Conservation (phyloP, 92 coral and sea anemone genomes). For the Montipora capitata region DNA sequence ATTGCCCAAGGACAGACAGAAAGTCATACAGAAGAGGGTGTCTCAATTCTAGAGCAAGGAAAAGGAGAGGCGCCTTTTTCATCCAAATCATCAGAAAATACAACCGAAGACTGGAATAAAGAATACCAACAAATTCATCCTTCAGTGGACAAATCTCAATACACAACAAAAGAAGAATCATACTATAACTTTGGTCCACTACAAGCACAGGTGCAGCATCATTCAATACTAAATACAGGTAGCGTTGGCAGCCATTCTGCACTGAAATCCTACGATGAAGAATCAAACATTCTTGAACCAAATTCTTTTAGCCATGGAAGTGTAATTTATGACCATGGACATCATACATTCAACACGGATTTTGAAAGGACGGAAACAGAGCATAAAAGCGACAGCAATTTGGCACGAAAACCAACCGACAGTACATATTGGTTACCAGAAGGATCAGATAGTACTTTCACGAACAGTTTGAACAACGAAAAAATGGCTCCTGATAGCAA, state of each 20-base stretch:
- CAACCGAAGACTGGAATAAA: background rate
- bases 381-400: background rate
- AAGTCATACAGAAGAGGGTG: constrained; percentile 21
- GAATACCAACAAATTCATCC: background rate
- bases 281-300: constrained; percentile 28
- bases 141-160: background rate
- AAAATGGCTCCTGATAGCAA: background rate
- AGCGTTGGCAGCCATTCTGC: background rate
- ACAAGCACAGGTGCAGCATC: background rate
- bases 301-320: background rate
- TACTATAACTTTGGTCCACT: background rate
- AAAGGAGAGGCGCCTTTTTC: background rate
- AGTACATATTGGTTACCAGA: background rate
- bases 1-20: constrained; percentile 12
- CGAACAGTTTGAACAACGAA: constrained; percentile 1
- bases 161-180: background rate
- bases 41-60: background rate
- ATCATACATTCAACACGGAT: background rate
- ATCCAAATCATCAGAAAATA: background rate
- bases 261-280: constrained; percentile 26
- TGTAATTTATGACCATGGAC: background rate
- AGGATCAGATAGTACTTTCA: background rate
- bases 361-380: background rate
- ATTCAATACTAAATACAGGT: background rate
- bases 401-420: background rate